These are phyloP conservation scores for Heliconius congener DNA, from an alignment of 1,140 invertebrate species.

Conservation along the genomic window DNA sequence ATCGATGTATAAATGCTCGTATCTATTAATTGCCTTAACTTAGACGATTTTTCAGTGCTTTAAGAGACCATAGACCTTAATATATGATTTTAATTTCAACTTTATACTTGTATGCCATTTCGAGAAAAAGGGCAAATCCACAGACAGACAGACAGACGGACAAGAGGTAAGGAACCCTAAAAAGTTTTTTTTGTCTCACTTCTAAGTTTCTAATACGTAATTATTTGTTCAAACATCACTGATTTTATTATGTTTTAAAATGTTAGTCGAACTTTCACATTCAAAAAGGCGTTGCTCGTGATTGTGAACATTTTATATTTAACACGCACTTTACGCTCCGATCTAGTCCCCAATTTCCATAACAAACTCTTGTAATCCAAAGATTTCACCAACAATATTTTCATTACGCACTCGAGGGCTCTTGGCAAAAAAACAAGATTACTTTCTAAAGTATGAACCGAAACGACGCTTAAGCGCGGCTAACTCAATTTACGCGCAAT, in stretches of 20 bases:
- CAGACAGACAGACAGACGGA: too few relatives aligned
- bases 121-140: too few relatives aligned
- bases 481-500: constrained; percentile 58
- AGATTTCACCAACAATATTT: constrained; percentile 51
- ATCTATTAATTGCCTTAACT: constrained; percentile 23
- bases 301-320: neutral
- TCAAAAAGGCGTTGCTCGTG: neutral
- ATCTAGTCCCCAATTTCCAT: constrained; percentile 28
- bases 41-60: constrained; percentile 28
- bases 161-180: too few relatives aligned
- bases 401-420: constrained; percentile 44
- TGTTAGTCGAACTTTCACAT: too few relatives aligned
- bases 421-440: constrained; percentile 54
- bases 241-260: too few relatives aligned
- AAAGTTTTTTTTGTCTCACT: too few relatives aligned
- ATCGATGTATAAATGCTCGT: too few relatives aligned
- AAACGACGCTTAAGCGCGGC: constrained; percentile 54
- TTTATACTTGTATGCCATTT: neutral
- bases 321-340: neutral
- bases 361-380: constrained; percentile 39
- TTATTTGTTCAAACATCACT: too few relatives aligned
- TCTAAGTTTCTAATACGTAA: too few relatives aligned
- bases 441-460: constrained; percentile 54
- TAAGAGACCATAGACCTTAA: too few relatives aligned
- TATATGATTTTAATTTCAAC: too few relatives aligned